A percentile compares a stretch with the other conserved stretches of the same genome.
Evolutionary conservation across 2,888 invertebrate genomes (phyloP).

Genomic region (Pristionchus arcanus): DNA sequence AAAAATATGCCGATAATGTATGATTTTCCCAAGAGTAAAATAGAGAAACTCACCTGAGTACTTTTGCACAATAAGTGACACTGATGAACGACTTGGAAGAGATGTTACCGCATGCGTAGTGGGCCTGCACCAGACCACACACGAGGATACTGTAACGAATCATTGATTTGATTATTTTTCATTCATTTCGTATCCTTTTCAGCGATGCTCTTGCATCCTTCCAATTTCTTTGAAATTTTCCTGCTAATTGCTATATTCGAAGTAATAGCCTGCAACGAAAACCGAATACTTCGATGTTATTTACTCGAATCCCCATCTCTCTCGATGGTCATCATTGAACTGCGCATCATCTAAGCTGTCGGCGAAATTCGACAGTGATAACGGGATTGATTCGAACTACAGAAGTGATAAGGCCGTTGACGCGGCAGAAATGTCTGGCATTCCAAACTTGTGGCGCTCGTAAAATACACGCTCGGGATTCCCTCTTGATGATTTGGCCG

Average conservation of each 20-base stretch:
- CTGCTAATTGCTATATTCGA: no score
- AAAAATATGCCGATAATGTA: no score
- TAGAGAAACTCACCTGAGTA: slow-evolving; percentile 72
- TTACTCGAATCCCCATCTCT: no score
- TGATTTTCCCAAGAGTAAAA: no score
- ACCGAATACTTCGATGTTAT: no score
- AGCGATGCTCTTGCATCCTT: no score
- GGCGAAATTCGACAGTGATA: not conserved
- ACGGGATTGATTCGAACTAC: slow-evolving; percentile 12
- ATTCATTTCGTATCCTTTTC: no score
- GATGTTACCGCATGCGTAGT: slow-evolving; percentile 83
- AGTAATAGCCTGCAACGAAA: no score
- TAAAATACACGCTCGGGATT: not conserved
- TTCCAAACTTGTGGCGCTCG: not conserved
- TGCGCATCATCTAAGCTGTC: not conserved
- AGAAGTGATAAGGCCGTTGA: slow-evolving; percentile 10
- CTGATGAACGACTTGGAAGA: slow-evolving; percentile 82
- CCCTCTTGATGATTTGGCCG: not conserved
- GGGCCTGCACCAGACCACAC: slow-evolving; percentile 83
- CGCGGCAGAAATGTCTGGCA: slow-evolving; percentile 2
- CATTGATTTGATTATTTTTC: not conserved
- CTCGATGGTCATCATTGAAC: slow-evolving; percentile 1
- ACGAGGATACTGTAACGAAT: slow-evolving; percentile 81
- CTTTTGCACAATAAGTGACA: slow-evolving; percentile 83
- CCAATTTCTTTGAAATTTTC: no score